Base-by-base conservation (phyloP, 1,140 invertebrate genomes). In the Mercenaria mercenaria region DNA sequence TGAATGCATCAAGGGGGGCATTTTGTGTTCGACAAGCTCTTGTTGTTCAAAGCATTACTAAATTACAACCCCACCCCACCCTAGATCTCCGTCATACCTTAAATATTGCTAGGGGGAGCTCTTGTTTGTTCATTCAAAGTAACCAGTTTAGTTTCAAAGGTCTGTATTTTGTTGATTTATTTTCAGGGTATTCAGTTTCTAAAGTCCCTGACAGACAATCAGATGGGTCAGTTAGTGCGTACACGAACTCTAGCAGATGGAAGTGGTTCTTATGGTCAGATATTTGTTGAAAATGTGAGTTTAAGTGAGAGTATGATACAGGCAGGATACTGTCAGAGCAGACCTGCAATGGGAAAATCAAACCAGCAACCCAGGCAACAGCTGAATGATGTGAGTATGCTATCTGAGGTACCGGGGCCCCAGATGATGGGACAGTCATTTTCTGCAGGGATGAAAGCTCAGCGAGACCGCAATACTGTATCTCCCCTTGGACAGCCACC, bases 161-260 rank as follows among this genome's bases (percentile, higher is more conserved):
- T n/a, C n/a, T n/a, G n/a, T n/a, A n/a, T n/a, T n/a, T 47, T 47
- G 6, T 15, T 47, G 6, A 56, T 56, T 20, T n/a, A 29, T 32
- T 88, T 91, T 41, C 88, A 91, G 90, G 91, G 88, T 29, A 88
- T 90, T 47, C 72, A 88, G 39, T 91, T 90, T 37, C 61, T 93
- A 1, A 90, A 87, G 67, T 83, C 79, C n/a, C n/a, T 91, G 29
- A 92, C 92, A 52, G 90, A 91, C 34, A 76, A 72, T 50, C 80
- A 90, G 39, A 83, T 90, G 43, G 47, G 90, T 20, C 85, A 90
- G 11, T 59, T 90, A 37, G 41, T 74, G 15, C 91, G 79, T 32
- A 85, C 83, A 2, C 74, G 64, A 23, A 43, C 43, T 41, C 74
- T 93, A 10, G 72, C 69, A 32, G 92, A 93, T 80, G 84, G 87